These are phyloP conservation scores for Macrosteles quadrilineatus DNA, from an alignment of 1,140 invertebrate genomes.

Conservation along the genomic window DNA sequence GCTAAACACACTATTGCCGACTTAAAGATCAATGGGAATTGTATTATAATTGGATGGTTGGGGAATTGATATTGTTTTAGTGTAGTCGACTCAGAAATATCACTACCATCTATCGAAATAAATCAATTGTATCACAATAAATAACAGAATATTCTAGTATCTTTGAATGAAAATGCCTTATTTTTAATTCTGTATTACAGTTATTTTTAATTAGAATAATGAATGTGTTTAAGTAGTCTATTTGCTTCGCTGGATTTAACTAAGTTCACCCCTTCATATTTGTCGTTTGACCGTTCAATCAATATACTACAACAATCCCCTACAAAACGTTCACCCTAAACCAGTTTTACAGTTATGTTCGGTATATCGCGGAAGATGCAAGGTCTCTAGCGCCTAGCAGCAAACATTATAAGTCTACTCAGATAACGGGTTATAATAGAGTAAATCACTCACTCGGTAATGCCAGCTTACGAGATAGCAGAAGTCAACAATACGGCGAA, in stretches of 20 bases:
- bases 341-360: background rate
- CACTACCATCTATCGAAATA: background rate
- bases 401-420: background rate
- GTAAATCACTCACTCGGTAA: constrained; percentile 3
- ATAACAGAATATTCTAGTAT: too few relatives aligned
- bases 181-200: too few relatives aligned
- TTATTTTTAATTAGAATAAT: too few relatives aligned
- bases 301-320: background rate
- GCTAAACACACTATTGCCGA: background rate
- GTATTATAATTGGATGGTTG: background rate
- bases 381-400: too few relatives aligned
- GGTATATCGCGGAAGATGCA: background rate
- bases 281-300: background rate
- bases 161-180: too few relatives aligned
- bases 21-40: background rate
- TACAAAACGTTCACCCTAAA: too few relatives aligned
- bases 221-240: background rate
- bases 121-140: background rate
- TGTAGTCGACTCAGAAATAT: too few relatives aligned
- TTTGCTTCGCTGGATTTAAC: background rate
- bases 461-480: constrained; percentile 12
- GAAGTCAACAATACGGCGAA: constrained; percentile 12
- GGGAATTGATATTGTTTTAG: background rate
- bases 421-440: background rate
- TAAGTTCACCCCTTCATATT: background rate